Evolutionary conservation across 2,888 invertebrate species (phyloP), one percentile per base, ranked within the genome.

Genomic region (Euzophera pinguis): DNA sequence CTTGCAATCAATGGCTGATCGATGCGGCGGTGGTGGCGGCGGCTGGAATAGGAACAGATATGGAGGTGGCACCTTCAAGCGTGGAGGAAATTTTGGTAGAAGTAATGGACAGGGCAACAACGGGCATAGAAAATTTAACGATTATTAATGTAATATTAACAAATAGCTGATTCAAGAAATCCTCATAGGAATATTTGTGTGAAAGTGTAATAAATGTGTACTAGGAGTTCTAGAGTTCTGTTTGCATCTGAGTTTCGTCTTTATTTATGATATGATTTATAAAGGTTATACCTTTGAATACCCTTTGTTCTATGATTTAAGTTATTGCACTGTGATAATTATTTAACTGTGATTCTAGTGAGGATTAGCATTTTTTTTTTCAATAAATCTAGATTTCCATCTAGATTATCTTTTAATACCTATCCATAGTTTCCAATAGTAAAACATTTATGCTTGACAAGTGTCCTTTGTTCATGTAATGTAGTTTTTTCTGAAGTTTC

Each of bases 1-100:
- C 76, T 91, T 98, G 43, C 92, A 94, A 68, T 95, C 96, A 66
- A 92, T 97, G 91, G 95, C 95, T 5, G 92, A 92, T 62, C 92
- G 93, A 39, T 92, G 92, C 57, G 92, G 92, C 49, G 93, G 93
- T 39, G 92, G 92, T 16, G 91, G 92, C 53, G 91, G 92, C 27
- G 91, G 92, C 62, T 90, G 91, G 90, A 91, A 91, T 64, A 86
- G 91, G 51, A 91, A 79, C 65, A 78, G 92, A 35, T 91, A 84
- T 54, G 89, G 89, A 10, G 78, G 78, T 34, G 77, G 91, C 49
- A 85, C 91, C 16, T 90, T 90, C 73, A 89, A 85, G 61, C 81
- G 90, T 34, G 90, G 91, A 49, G 73, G 80, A 55, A 88, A 78
- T 64, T 87, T 88, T 56, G 88, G 91, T 48, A 80, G 85, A 58